Conservation (phyloP, 2,888 invertebrate species). For the Sarcophaga rosellei region DNA sequence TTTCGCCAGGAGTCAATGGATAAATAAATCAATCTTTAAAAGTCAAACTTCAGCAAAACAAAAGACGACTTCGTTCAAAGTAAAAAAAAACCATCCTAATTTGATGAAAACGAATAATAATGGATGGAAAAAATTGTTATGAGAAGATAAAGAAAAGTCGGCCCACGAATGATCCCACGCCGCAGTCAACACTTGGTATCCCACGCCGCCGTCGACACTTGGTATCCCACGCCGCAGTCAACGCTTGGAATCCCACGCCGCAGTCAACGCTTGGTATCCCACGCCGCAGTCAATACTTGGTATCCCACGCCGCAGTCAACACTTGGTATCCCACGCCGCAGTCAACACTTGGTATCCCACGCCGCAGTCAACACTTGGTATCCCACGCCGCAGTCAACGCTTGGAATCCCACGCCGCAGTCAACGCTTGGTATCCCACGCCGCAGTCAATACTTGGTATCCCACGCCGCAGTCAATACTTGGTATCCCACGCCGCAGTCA, state of each 20-base stretch:
- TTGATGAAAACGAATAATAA: background rate
- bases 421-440: conserved; percentile 68
- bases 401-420: conserved; percentile 71
- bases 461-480: conserved; percentile 73
- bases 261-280: conserved; percentile 65
- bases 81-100: conserved; percentile 62
- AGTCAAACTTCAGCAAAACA: background rate
- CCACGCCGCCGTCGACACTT: conserved; percentile 71
- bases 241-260: conserved; percentile 60
- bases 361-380: conserved; percentile 69
- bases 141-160: conserved; percentile 8
- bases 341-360: conserved; percentile 71
- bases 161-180: conserved; percentile 38
- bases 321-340: conserved; percentile 71
- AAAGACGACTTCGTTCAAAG: background rate
- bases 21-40: background rate
- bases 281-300: conserved; percentile 59
- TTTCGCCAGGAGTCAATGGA: background rate
- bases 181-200: conserved; percentile 68
- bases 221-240: conserved; percentile 70
- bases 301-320: conserved; percentile 65
- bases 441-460: conserved; percentile 70
- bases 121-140: conserved; percentile 51
- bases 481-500: conserved; percentile 71
- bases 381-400: conserved; percentile 74